Base-by-base conservation (phyloP, 2,888 invertebrate species). In the Drosophila percnosoma region DNA sequence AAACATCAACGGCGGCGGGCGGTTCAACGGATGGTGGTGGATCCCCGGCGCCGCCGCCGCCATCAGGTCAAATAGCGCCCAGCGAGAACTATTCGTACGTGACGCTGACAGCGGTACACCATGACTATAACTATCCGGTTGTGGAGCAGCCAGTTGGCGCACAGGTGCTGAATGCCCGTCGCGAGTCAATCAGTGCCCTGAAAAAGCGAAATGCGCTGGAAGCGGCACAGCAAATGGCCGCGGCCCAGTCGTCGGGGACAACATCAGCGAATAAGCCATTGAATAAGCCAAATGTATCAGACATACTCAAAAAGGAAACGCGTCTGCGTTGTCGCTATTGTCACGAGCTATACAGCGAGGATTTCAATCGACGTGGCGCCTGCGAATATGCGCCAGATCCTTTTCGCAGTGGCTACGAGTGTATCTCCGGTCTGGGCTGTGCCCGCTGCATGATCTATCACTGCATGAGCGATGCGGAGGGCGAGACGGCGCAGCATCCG, bases 371-470 rank as follows among this genome's bases (percentile, higher is more conserved):
- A n/a, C 95, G 96, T 21, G 98, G 98, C 69, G 95, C 97, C 60
- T 97, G 97, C 91, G 96, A 96, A 90, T 96, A 95, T 92, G 98
- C 98, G 2, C 98, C 98, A 0, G 98, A 98, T 93, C 95, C 95
- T 89, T 95, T 96, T 91, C 95, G 95, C 80, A 94, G 96, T 33
- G 96, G 97, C 88, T 96, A 98, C 87, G 96, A 98, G 92, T 94
- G 95, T 66, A 95, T 97, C 53, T 95, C 97, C 55, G 98, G 98
- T 92, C 96, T 98, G 90, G 95, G 96, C 80, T 97, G 98, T 93
- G 98, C 98, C 24, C 96, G 95, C 94, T 97, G 98, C 89, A 95
- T 98, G 95, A 94, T 98, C 90, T 98, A 98, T 94, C 98, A 98
- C 94, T 98, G 98, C 93, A 96, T 97, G 95, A 95, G 97, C 79